Conservation (phyloP, 1,140 invertebrate species). For the Vanessa atalanta region DNA sequence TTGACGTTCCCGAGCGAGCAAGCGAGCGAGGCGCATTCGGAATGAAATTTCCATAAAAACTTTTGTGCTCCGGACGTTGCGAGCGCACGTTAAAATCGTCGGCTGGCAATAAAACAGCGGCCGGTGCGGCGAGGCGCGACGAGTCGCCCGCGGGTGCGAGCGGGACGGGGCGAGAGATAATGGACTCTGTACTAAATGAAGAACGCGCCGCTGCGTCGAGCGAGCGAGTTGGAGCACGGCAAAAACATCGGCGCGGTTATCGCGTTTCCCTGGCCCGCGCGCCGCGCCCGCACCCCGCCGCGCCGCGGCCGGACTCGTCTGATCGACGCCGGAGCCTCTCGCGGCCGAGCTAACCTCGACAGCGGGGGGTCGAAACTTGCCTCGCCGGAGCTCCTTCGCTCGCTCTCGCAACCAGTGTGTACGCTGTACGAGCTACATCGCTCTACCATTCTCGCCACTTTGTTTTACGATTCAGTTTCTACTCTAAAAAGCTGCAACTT, state of each 20-base stretch:
- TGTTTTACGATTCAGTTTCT: slow-evolving; percentile 55
- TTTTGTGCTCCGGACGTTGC: slow-evolving; percentile 80
- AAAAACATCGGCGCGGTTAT: slow-evolving; percentile 77
- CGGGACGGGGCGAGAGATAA: slow-evolving; percentile 69
- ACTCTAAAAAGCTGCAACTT: slow-evolving; percentile 59
- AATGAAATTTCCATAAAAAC: slow-evolving; percentile 81
- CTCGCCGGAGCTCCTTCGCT: slow-evolving; percentile 46
- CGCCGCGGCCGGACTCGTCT: slow-evolving; percentile 53
- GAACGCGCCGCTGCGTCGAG: slow-evolving; percentile 71
- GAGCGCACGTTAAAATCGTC: slow-evolving; percentile 80
- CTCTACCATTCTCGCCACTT: slow-evolving; percentile 50
- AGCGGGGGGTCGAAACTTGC: slow-evolving; percentile 71
- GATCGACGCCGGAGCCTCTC: slow-evolving; percentile 70
- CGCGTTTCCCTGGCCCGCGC: slow-evolving; percentile 52
- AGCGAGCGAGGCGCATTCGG: slow-evolving; percentile 76
- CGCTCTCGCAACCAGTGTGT: slow-evolving; percentile 43
- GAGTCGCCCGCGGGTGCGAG: slow-evolving; percentile 63
- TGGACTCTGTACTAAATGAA: slow-evolving; percentile 75
- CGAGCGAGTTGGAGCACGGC: slow-evolving; percentile 72
- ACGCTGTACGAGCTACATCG: slow-evolving; percentile 42
- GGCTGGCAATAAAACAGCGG: slow-evolving; percentile 80
- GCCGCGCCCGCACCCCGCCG: slow-evolving; percentile 44
- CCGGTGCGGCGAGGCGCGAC: slow-evolving; percentile 77
- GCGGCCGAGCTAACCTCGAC: slow-evolving; percentile 68
- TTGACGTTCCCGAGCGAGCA: slow-evolving; percentile 77